Base-by-base conservation (phyloP, 1,140 invertebrate species). In the Zaprionus vittiger region DNA sequence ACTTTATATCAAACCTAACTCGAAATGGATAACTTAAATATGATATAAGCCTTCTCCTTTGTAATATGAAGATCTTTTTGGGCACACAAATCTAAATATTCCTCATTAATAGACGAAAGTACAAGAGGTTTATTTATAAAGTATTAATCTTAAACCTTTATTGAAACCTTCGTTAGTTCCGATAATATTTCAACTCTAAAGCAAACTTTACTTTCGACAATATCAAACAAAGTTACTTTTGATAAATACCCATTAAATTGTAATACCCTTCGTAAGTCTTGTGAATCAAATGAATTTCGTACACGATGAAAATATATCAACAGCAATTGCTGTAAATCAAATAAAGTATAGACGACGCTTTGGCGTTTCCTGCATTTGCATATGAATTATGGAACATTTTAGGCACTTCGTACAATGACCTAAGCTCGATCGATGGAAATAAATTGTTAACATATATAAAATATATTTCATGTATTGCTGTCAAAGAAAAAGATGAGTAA, bases 261-360 rank as follows among this genome's bases (percentile, higher is more conserved):
- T 9, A 5, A 56, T 64, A 49, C 60, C 44, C 4, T 20, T 26
- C 20, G 22, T 17, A 31, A 49, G 52, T 64, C 67, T 70, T 63
- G 26, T 59, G 34, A 20, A 67, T 67, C 56, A 34, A 67, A 67
- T 67, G 22, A 49, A 38, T 49, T 26, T 26, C 56, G 22, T 60
- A 17, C 59, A 60, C 66, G 34, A 60, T 49, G 56, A 38, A 69
- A 64, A 81, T 81, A 81, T 54, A 72, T 60, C 54, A 66, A 84
- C 67, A 77, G 82, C 74, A 85, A 84, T 81, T 81, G 78, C 69
- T 80, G 80, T 83, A 83, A 83, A 83, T 81, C 81, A 85, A 77
- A 84, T 73, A 84, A 84, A 80, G 76, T 31, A 65, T 72, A 64
- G 61, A 47, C 65, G 61, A 47, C 55, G 55, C 47, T 57, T 47